Conservation (phyloP, 2,113 vertebrate species). For the Neotragus moschatus region DNA sequence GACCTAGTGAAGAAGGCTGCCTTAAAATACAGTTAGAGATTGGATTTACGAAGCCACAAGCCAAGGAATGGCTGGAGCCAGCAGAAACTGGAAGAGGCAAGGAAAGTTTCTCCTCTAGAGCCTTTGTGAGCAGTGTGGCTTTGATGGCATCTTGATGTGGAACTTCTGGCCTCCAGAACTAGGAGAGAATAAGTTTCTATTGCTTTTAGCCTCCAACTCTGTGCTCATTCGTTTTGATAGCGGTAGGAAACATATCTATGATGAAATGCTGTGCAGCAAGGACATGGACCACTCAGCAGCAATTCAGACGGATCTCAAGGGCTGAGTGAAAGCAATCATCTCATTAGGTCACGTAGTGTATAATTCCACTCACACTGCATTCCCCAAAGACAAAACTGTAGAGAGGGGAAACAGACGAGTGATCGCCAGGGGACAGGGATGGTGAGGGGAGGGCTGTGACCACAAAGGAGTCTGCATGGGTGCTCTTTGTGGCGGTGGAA, state of each 20-base stretch:
- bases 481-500: neutral
- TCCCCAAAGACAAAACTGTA: neutral
- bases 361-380: neutral
- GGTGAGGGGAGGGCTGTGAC: neutral
- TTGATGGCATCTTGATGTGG: neutral
- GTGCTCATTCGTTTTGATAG: neutral
- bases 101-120: neutral
- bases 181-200: neutral
- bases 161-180: neutral
- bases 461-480: neutral
- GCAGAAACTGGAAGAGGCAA: neutral
- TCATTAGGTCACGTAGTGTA: neutral
- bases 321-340: neutral
- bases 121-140: neutral
- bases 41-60: neutral
- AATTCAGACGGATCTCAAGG: neutral
- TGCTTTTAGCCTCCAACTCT: neutral
- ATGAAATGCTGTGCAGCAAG: neutral
- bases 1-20: neutral
- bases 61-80: neutral
- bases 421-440: neutral
- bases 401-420: neutral
- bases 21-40: neutral
- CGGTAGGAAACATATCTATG: neutral
- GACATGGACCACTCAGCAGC: neutral